A percentile compares a stretch with the other conserved stretches of the same genome.
These are phyloP conservation scores for Rhombomys opimus DNA, from an alignment of 2,113 vertebrate species.

Conservation along the genomic window DNA sequence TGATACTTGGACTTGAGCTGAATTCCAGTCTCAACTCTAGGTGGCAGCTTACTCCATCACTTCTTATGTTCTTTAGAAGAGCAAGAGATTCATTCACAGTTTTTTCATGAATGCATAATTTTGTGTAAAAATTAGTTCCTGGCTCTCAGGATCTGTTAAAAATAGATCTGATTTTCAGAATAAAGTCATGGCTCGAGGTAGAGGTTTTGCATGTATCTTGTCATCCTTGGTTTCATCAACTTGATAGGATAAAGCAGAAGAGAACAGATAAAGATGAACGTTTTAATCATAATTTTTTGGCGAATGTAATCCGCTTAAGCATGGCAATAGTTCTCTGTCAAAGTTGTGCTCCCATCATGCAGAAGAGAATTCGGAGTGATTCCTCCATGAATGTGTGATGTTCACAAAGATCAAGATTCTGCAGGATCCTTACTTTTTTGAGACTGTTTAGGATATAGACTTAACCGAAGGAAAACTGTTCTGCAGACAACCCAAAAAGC, in stretches of 20 bases:
- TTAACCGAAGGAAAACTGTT: slow-evolving; percentile 28
- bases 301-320: slow-evolving; percentile 62
- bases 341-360: slow-evolving; percentile 19
- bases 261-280: slow-evolving; percentile 57
- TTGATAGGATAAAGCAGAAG: slow-evolving; percentile 62
- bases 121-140: slow-evolving; percentile 78
- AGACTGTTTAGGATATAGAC: background rate
- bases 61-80: slow-evolving; percentile 74
- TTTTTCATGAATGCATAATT: slow-evolving; percentile 81
- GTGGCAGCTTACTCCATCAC: slow-evolving; percentile 88
- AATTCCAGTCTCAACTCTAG: slow-evolving; percentile 86
- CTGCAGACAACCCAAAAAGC: background rate
- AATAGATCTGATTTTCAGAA: slow-evolving; percentile 78
- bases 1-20: slow-evolving; percentile 55
- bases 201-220: slow-evolving; percentile 71
- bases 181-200: slow-evolving; percentile 72
- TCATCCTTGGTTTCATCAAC: slow-evolving; percentile 68
- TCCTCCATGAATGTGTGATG: slow-evolving; percentile 47
- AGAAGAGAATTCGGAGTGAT: slow-evolving; percentile 45
- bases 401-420: slow-evolving; percentile 37
- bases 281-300: slow-evolving; percentile 45
- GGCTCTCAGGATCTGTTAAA: slow-evolving; percentile 76
- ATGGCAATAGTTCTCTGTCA: slow-evolving; percentile 42
- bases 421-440: background rate
- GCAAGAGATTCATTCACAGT: slow-evolving; percentile 81